Conservation (phyloP, 2,888 invertebrate species). For the Standfussiana lucernea region DNA sequence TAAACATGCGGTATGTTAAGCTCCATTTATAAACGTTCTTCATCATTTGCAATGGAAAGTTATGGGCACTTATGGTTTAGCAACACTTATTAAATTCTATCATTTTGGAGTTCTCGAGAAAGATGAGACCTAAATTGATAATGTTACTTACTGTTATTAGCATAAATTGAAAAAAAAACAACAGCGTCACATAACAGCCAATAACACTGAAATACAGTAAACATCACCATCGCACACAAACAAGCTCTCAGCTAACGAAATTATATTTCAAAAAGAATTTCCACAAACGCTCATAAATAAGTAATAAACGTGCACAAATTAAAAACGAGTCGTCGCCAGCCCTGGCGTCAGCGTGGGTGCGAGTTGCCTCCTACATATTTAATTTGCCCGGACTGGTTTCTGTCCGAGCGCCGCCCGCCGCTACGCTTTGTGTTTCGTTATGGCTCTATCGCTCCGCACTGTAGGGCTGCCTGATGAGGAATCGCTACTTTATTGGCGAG, state of each 20-base stretch:
- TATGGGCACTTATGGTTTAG: not conserved
- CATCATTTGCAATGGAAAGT: not conserved
- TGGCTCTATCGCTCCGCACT: conserved; percentile 85
- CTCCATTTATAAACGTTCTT: not conserved
- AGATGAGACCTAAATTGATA: not conserved
- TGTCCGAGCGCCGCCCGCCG: conserved; percentile 83
- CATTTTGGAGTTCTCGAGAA: not conserved
- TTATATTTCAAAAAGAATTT: conserved; percentile 50
- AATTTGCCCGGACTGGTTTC: conserved; percentile 90
- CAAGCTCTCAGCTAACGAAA: conserved; percentile 41
- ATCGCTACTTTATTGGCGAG: conserved; percentile 77
- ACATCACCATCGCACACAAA: conserved; percentile 20
- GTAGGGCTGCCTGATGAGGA: conserved; percentile 75
- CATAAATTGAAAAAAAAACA: not conserved
- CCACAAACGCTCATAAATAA: conserved; percentile 57
- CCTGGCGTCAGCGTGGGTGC: conserved; percentile 80
- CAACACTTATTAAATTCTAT: not conserved
- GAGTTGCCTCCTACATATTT: conserved; percentile 90
- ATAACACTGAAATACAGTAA: conserved; percentile 8
- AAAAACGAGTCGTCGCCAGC: conserved; percentile 53
- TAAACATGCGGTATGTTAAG: not conserved
- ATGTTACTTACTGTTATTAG: not conserved
- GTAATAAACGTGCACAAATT: conserved; percentile 61
- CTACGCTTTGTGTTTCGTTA: conserved; percentile 89
- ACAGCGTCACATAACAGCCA: not conserved